These are phyloP conservation scores for Belgica antarctica DNA, from an alignment of 2,888 invertebrate genomes.

Conservation along the genomic window DNA sequence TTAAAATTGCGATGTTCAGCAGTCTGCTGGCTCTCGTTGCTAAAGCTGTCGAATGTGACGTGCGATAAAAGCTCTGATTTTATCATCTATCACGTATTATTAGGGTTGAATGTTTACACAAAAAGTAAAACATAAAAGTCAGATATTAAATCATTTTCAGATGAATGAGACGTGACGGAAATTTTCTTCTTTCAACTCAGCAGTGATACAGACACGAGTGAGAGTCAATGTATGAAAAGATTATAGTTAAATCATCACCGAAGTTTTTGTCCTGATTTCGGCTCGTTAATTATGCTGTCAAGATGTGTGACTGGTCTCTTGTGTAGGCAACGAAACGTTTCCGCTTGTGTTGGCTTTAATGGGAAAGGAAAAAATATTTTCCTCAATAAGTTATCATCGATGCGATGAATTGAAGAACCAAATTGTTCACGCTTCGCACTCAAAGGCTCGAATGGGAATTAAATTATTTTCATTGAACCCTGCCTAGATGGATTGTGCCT, in stretches of 20 bases:
- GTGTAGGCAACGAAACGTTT: not conserved
- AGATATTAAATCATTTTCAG: conserved; percentile 32
- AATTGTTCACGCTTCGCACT: no score
- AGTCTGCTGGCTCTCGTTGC: no score
- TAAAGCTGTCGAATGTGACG: not conserved
- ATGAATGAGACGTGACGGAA: conserved; percentile 25
- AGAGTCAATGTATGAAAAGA: conserved; percentile 20
- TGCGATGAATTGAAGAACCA: not conserved
- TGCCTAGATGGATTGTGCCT: not conserved
- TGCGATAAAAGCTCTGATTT: not conserved
- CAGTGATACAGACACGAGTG: not conserved
- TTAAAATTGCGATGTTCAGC: no score
- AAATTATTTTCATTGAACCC: no score
- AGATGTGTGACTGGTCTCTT: not conserved
- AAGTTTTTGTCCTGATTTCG: not conserved
- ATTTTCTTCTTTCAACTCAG: not conserved
- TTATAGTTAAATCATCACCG: not conserved
- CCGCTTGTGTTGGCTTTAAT: not conserved
- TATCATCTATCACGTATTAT: conserved; percentile 22
- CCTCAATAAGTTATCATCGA: conserved; percentile 1
- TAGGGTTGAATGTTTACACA: conserved; percentile 27
- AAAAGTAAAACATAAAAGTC: conserved; percentile 24
- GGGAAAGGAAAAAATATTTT: not conserved
- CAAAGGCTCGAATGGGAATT: no score
- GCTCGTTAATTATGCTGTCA: not conserved